phyloP scores from a whole-genome alignment of 2,113 vertebrate genomes.

The Lophochroa leadbeateri region DNA sequence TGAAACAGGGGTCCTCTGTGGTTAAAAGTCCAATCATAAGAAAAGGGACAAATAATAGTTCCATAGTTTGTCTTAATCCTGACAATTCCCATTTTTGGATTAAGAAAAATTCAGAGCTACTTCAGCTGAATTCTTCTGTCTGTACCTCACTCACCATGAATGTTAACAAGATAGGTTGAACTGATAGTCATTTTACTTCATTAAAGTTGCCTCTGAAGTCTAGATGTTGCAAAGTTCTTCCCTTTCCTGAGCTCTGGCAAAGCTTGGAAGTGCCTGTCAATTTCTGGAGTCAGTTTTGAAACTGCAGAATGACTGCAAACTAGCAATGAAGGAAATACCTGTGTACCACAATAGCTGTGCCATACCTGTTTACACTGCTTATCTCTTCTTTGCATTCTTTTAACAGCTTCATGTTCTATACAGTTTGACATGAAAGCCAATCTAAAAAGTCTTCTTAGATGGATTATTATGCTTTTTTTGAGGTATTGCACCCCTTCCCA shows the following conservation, averaged over 20 bases:
- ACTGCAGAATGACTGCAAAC: fast-evolving
- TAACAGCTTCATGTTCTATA: neutral
- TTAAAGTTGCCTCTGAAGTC: neutral
- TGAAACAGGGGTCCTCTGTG: neutral
- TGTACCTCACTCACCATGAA: neutral
- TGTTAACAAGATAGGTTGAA: neutral
- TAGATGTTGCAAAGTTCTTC: neutral
- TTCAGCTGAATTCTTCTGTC: neutral
- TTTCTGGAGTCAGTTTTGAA: neutral
- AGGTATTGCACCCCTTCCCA: neutral
- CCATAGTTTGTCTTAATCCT: neutral
- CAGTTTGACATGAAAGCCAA: neutral
- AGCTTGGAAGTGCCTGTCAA: neutral
- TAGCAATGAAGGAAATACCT: neutral
- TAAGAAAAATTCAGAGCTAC: neutral
- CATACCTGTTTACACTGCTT: neutral
- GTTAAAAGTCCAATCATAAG: neutral
- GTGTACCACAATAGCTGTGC: neutral
- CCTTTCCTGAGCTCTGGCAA: neutral
- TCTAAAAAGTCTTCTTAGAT: neutral
- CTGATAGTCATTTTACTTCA: neutral
- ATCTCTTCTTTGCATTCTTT: neutral
- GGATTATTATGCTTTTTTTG: neutral
- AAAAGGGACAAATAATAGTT: neutral
- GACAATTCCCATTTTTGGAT: neutral